phyloP scores from a whole-genome alignment of 2,113 vertebrate genomes.

The Xenopus tropicalis region DNA sequence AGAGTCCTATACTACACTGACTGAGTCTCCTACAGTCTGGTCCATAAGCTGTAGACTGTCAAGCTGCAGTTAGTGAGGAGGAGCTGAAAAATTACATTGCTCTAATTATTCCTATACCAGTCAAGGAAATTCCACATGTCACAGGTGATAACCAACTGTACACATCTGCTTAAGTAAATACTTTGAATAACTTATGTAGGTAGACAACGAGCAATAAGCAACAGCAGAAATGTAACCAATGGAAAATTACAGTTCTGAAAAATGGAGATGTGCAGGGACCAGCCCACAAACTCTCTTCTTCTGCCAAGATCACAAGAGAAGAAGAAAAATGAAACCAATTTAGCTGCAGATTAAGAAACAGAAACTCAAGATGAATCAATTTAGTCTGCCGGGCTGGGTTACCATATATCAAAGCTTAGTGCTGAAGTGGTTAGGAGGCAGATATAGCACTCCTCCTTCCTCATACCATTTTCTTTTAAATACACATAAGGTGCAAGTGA shows the following conservation, averaged over 20 bases:
- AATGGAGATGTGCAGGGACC: conserved; percentile 58
- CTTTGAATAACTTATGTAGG: conserved; percentile 47
- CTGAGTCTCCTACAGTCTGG: not conserved
- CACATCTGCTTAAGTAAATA: conserved; percentile 54
- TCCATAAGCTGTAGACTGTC: conserved; percentile 1
- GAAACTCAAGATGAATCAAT: conserved; percentile 83
- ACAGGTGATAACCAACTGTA: conserved; percentile 57
- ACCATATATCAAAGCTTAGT: conserved; percentile 72
- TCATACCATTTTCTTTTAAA: conserved; percentile 56
- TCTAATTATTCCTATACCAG: conserved; percentile 33
- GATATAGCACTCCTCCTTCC: conserved; percentile 54
- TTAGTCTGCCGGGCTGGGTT: conserved; percentile 66
- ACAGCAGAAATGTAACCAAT: conserved; percentile 51
- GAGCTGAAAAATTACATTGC: conserved; percentile 11
- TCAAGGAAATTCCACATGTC: conserved; percentile 50
- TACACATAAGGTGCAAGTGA: conserved; percentile 67
- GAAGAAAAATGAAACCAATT: conserved; percentile 87
- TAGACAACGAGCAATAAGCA: conserved; percentile 56
- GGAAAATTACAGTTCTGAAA: conserved; percentile 62
- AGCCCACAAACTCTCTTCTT: conserved; percentile 64
- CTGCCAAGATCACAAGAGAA: conserved; percentile 56
- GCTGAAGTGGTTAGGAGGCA: conserved; percentile 56
- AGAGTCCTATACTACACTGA: not conserved
- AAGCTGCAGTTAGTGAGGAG: not conserved
- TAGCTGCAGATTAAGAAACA: conserved; percentile 82